phyloP scores from a whole-genome alignment of 2,113 vertebrate species.

The Anthoscopus minutus region DNA sequence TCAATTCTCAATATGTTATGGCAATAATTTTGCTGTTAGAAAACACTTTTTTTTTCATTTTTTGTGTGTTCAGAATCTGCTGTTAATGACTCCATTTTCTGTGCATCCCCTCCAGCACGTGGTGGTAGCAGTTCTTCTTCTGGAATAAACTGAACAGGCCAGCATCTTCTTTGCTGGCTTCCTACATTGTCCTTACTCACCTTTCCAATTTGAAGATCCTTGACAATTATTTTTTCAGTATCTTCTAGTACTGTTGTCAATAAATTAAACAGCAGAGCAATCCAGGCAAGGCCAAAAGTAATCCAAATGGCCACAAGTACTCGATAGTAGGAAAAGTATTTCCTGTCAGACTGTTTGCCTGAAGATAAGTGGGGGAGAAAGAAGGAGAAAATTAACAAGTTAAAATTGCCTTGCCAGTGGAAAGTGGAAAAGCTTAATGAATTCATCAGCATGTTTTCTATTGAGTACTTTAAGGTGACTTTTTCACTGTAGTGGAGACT shows the following conservation, averaged over 20 bases:
- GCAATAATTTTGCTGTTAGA: not conserved
- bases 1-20: not conserved
- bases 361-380: not conserved
- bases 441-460: not conserved
- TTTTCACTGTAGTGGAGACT: not conserved
- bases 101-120: not conserved
- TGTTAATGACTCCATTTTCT: not conserved
- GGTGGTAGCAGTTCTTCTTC: not conserved
- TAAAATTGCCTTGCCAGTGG: not conserved
- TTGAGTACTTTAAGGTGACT: not conserved
- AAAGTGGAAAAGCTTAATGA: not conserved
- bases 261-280: constrained; percentile 69
- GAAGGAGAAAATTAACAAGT: not conserved
- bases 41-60: not conserved
- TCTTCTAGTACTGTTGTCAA: constrained; percentile 60
- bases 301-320: constrained; percentile 59
- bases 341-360: constrained; percentile 36
- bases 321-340: constrained; percentile 46
- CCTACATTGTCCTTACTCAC: not conserved
- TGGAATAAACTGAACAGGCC: not conserved
- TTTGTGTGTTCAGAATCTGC: not conserved
- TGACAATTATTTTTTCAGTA: constrained; percentile 59
- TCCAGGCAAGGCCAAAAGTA: constrained; percentile 69
- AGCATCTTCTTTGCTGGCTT: not conserved
- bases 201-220: constrained; percentile 51